phyloP scores from a whole-genome alignment of 2,113 vertebrate genomes.

The Neogobius melanostomus region DNA sequence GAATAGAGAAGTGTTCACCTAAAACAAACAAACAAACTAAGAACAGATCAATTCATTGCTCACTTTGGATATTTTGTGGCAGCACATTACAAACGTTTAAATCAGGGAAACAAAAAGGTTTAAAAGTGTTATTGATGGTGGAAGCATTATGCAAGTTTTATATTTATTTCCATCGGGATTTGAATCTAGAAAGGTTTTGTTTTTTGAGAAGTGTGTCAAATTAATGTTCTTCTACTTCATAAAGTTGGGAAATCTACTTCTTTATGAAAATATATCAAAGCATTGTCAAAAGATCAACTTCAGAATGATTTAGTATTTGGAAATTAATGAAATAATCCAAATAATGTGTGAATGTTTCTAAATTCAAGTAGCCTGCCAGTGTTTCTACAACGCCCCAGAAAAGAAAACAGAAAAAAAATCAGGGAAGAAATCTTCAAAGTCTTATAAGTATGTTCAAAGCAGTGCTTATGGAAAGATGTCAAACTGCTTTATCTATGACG shows the following conservation, averaged over 20 bases:
- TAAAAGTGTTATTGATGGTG: no score
- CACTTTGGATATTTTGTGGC: no score
- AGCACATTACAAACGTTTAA: no score
- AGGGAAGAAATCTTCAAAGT: background rate
- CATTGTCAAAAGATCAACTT: background rate
- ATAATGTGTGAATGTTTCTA: background rate
- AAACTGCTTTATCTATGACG: slow-evolving; percentile 15
- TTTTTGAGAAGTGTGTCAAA: no score
- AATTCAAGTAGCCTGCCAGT: background rate
- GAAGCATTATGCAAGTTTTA: no score
- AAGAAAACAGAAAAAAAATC: background rate
- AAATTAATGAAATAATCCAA: background rate
- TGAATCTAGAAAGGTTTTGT: no score
- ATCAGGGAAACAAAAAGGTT: no score
- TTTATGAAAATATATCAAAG: background rate
- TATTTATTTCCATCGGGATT: no score
- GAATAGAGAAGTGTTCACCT: no score
- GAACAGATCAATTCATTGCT: no score
- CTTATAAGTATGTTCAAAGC: background rate
- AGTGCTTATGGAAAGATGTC: background rate
- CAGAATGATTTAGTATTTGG: background rate
- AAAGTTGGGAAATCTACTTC: background rate
- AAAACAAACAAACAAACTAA: no score
- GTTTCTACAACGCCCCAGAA: background rate
- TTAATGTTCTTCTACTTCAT: no score